These are phyloP conservation scores for Phrynosoma blainvillii DNA, from an alignment of 2,113 vertebrate genomes.

Conservation along the genomic window DNA sequence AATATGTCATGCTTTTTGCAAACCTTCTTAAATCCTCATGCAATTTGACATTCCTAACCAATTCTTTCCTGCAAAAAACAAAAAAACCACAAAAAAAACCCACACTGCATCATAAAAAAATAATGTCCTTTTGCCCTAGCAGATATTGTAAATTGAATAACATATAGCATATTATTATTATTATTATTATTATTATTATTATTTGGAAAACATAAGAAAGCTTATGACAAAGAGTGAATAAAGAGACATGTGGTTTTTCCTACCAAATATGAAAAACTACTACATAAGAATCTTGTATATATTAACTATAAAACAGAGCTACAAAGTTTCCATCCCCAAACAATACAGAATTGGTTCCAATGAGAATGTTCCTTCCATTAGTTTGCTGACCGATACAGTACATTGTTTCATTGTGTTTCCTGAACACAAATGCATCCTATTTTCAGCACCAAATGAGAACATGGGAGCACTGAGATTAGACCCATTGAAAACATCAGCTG, in stretches of 20 bases:
- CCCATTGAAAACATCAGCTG: background rate
- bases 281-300: background rate
- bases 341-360: background rate
- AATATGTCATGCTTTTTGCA: conserved; percentile 3
- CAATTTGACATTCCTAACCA: conserved; percentile 9
- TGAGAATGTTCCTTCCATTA: too few species aligned
- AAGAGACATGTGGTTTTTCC: too few species aligned
- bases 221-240: background rate
- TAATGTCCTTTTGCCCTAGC: background rate
- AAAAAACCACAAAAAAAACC: too few species aligned
- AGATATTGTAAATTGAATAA: background rate
- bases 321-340: background rate
- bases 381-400: background rate
- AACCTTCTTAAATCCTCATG: background rate
- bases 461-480: background rate
- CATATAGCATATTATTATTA: background rate
- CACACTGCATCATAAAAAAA: background rate
- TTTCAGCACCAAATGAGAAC: background rate
- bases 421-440: background rate
- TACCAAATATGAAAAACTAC: too few species aligned
- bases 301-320: background rate
- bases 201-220: background rate
- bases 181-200: background rate
- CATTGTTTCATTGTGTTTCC: background rate
- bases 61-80: background rate